These are phyloP conservation scores for Drosophila vallismaia DNA, from an alignment of 2,888 invertebrate species.

Conservation along the genomic window DNA sequence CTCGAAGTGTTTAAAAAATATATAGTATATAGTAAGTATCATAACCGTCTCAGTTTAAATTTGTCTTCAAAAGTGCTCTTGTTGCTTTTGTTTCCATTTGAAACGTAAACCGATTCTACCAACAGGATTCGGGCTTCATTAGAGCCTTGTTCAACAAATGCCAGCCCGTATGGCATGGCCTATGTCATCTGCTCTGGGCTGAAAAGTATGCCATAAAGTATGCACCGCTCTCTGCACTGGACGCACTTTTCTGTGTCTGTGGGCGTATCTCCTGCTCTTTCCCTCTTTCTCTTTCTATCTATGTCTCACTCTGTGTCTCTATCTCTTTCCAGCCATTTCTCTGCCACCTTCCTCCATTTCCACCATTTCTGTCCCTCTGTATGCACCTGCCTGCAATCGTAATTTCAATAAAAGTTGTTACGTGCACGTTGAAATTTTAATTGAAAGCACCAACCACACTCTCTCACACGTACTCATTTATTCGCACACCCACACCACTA, in stretches of 20 bases:
- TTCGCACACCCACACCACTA: constrained; percentile 4
- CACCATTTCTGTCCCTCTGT: constrained; percentile 30
- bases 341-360: constrained; percentile 1
- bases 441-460: constrained; percentile 73
- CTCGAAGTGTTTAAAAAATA: too few relatives aligned
- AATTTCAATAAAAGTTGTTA: constrained; percentile 81
- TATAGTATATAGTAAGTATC: too few relatives aligned
- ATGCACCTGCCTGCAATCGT: constrained; percentile 65
- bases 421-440: constrained; percentile 79
- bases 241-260: constrained; percentile 41
- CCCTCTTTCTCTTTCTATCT: background rate
- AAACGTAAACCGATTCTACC: constrained; percentile 21
- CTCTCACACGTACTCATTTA: constrained; percentile 18
- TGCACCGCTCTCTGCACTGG: constrained; percentile 39
- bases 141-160: constrained; percentile 51
- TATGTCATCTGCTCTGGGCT: constrained; percentile 33
- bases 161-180: constrained; percentile 29
- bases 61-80: constrained; percentile 26
- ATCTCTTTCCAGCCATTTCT: constrained; percentile 2
- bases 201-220: constrained; percentile 60
- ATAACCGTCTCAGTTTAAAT: background rate
- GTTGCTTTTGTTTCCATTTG: constrained; percentile 39
- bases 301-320: background rate
- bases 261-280: constrained; percentile 8
- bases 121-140: constrained; percentile 65